Base-by-base conservation (phyloP, 92 coral and sea anemone genomes). In the Meandrina meandrites region DNA sequence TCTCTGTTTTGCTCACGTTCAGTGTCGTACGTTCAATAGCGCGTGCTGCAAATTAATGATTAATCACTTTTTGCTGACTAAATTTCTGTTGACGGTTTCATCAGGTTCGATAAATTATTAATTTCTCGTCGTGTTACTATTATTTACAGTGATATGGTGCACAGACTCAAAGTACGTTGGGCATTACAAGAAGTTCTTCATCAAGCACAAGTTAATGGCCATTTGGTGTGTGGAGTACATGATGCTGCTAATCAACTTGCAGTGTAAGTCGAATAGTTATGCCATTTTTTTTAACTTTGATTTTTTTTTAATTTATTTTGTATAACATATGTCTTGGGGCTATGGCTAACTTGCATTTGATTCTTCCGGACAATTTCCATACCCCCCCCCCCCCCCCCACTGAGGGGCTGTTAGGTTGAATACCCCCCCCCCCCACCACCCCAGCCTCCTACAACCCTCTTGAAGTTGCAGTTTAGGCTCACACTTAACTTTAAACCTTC, bases 221-320 rank as follows among this genome's bases (percentile, higher is more conserved):
- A 90, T 68, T 85, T 92, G 45, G 91, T 88, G 75, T 82, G 81
- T 16, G 93, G 93, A 1, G 93, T 89, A 2, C 95, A 92, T 27
- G 19, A 80, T 54, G 93, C 95, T 12, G 95, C 95, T 8, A 90
- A 92, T 69, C 91, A 92, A 48, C 82, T 92, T 34, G 95, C 92
- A 42, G 58, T 69, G 94, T 92, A 84, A 92, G 94, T 85, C 8
- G 9, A 48, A 48, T 48, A 14, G 32, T 36, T 28, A 37, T 75
- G 12, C 18, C 5, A 60, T 60, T 76, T 5, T 51, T 76, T 24
- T 3, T 40, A 40, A 15, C n/a, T 47, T 27, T 24, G n/a, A n/a
- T 76, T 12, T 30, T 5, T 60, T 11, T 60, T 22, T 60, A 5
- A 13, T 22, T 60, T 5, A 22, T 18, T 60, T 60, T 60, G 28